Evolutionary conservation across 2,113 vertebrate genomes (phyloP).

Genomic region (Trochalopteron elliotii): DNA sequence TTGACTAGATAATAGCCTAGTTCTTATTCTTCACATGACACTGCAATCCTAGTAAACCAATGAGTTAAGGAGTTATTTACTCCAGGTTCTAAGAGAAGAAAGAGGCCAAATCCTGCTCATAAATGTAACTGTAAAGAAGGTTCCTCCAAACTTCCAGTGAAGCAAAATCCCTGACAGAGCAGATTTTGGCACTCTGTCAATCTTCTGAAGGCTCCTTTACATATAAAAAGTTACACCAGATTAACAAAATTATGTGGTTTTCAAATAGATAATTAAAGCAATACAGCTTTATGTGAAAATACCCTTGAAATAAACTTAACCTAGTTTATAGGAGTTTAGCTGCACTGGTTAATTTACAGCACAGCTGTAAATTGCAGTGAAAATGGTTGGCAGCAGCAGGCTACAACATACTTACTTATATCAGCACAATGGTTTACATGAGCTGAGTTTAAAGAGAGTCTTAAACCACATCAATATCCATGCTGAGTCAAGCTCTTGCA

Average conservation of each 20-base stretch:
- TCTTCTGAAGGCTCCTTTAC: slow-evolving; percentile 59
- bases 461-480: slow-evolving; percentile 56
- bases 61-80: neutral
- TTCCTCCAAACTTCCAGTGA: neutral
- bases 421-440: slow-evolving; percentile 48
- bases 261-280: slow-evolving; percentile 64
- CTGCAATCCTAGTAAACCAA: neutral
- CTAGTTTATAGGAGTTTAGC: slow-evolving; percentile 51
- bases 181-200: neutral
- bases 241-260: slow-evolving; percentile 63
- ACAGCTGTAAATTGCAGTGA: slow-evolving; percentile 48
- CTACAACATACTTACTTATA: slow-evolving; percentile 22
- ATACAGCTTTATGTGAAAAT: slow-evolving; percentile 58
- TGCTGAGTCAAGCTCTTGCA: neutral
- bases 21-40: neutral
- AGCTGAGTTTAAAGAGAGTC: slow-evolving; percentile 29
- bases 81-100: neutral
- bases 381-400: slow-evolving; percentile 32
- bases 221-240: slow-evolving; percentile 61
- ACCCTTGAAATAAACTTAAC: slow-evolving; percentile 55
- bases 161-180: neutral
- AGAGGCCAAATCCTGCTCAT: neutral
- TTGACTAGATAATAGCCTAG: neutral
- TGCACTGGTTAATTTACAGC: slow-evolving; percentile 51
- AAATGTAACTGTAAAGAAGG: neutral